Conservation (phyloP, 2,888 invertebrate species). For the Villa cingulata region DNA sequence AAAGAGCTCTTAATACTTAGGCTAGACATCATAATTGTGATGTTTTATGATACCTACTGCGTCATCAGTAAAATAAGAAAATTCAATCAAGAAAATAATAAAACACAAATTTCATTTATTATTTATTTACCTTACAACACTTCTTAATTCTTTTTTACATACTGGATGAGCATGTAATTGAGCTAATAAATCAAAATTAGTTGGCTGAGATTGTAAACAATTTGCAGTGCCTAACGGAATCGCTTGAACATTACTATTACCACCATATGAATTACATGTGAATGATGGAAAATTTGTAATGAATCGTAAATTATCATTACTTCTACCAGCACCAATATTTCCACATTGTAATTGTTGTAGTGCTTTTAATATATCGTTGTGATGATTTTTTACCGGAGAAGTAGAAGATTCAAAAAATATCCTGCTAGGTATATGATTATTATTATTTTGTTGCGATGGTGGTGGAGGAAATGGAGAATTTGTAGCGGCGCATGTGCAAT, state of each 20-base stretch:
- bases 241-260: not conserved
- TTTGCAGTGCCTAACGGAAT: not conserved
- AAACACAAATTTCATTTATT: slow-evolving; percentile 4
- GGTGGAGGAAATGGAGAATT: no score
- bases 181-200: slow-evolving; percentile 5
- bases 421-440: slow-evolving; percentile 13
- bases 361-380: not conserved
- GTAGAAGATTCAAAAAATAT: slow-evolving; percentile 15
- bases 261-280: slow-evolving; percentile 3
- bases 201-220: not conserved
- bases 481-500: slow-evolving; percentile 14
- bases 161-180: slow-evolving; percentile 8
- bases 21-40: no score
- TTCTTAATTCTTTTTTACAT: slow-evolving; percentile 21
- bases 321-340: not conserved
- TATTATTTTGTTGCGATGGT: not conserved
- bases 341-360: not conserved
- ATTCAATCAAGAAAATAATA: no score
- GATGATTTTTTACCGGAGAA: not conserved
- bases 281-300: not conserved
- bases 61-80: no score
- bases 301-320: not conserved
- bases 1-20: no score
- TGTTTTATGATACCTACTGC: no score
- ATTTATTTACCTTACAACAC: slow-evolving; percentile 35